Conservation (phyloP, 2,797 vertebrate species). For the Gallinago stenura region DNA sequence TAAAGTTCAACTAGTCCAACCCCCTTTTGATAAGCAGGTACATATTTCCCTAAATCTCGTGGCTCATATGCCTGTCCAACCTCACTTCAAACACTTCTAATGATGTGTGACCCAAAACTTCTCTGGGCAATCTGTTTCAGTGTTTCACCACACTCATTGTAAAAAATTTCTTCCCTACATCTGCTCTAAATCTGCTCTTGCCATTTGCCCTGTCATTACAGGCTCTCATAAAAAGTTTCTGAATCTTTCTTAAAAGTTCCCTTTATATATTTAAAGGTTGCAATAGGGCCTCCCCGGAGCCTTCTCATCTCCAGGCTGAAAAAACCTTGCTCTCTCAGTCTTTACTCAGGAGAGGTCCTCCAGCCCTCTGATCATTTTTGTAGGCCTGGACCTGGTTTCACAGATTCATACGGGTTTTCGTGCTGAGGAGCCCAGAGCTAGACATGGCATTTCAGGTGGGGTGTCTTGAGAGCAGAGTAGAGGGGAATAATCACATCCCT, state of each 20-base stretch:
- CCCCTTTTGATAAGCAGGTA: background rate
- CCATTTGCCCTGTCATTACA: background rate
- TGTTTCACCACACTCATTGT: background rate
- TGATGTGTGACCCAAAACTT: background rate
- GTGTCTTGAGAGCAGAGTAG: background rate
- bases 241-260: background rate
- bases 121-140: background rate
- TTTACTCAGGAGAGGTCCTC: background rate
- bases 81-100: background rate
- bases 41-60: background rate
- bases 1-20: background rate
- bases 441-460: background rate
- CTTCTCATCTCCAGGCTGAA: background rate
- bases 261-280: background rate
- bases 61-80: background rate
- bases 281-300: accelerated
- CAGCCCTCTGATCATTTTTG: background rate
- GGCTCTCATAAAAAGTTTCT: background rate
- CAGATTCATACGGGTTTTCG: too few relatives aligned
- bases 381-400: too few relatives aligned
- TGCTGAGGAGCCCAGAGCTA: too few relatives aligned
- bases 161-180: background rate
- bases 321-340: too few relatives aligned
- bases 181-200: background rate
- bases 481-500: background rate